Conservation (phyloP, 1,140 invertebrate genomes). For the Bombus sylvicola region DNA sequence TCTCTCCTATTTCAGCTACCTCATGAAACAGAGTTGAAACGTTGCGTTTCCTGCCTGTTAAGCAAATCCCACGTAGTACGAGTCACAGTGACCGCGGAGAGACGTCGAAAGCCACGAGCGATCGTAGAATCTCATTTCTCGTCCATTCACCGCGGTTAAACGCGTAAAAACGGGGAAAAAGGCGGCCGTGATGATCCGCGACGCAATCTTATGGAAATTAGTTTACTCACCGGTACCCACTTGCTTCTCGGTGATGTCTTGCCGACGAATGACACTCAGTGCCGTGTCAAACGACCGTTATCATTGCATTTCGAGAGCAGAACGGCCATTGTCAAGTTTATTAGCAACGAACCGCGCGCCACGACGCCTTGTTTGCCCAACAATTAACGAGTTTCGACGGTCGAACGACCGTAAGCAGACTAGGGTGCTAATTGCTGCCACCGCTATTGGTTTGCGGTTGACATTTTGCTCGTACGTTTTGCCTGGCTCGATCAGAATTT, state of each 20-base stretch:
- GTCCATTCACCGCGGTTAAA: not conserved
- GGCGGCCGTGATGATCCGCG: not conserved
- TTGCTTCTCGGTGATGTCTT: conserved; percentile 36
- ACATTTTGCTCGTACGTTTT: conserved; percentile 37
- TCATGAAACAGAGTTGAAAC: not conserved
- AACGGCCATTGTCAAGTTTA: conserved; percentile 59
- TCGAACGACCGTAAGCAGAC: conserved; percentile 41
- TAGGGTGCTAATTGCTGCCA: conserved; percentile 55
- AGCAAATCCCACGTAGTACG: not conserved
- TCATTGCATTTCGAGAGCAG: conserved; percentile 56
- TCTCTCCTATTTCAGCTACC: not conserved
- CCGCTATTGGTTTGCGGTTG: conserved; percentile 54
- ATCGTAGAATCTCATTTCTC: conserved; percentile 4
- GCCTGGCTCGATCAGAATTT: not conserved
- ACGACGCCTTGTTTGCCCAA: conserved; percentile 57
- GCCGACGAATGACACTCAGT: conserved; percentile 52
- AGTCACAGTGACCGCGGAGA: not conserved
- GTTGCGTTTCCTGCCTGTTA: not conserved
- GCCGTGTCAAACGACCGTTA: conserved; percentile 53
- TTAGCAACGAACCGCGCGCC: conserved; percentile 48
- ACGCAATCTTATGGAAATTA: not conserved
- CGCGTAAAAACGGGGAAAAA: not conserved
- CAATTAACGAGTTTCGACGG: conserved; percentile 56
- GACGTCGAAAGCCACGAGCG: not conserved
- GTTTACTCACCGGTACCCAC: conserved; percentile 48